Conservation (phyloP, 92 coral and sea anemone genomes). For the Porites lobata region DNA sequence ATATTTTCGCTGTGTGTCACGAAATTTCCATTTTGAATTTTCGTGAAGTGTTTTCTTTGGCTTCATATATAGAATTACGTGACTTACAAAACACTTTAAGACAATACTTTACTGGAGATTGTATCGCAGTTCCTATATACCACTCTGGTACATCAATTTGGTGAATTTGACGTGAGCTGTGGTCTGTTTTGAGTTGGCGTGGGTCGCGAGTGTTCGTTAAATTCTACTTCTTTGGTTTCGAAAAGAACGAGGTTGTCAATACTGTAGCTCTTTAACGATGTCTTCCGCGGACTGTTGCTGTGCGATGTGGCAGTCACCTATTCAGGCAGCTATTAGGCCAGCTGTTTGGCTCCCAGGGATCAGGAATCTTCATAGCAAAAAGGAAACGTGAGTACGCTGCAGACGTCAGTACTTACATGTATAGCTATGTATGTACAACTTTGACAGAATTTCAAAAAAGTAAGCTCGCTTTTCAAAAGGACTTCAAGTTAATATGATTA, state of each 20-base stretch:
- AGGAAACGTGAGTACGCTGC: conserved; percentile 80
- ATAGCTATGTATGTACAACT: too few relatives aligned
- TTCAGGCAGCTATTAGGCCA: conserved; percentile 90
- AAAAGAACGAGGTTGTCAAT: background rate
- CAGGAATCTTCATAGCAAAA: conserved; percentile 80
- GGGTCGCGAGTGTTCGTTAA: background rate
- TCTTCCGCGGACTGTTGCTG: conserved; percentile 95
- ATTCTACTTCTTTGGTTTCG: background rate
- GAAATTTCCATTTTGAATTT: conserved; percentile 1
- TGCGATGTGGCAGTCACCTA: conserved; percentile 95
- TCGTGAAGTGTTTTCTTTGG: background rate
- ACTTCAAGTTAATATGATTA: too few relatives aligned
- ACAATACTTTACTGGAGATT: background rate
- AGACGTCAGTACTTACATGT: too few relatives aligned
- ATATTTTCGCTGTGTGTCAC: conserved; percentile 13
- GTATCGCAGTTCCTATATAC: background rate
- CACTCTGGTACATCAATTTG: background rate
- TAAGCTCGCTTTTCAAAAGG: too few relatives aligned
- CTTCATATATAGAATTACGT: background rate
- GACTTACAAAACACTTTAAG: background rate
- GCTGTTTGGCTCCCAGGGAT: conserved; percentile 96
- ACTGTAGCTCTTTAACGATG: conserved; percentile 45
- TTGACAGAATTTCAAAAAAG: too few relatives aligned
- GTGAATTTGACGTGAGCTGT: background rate
- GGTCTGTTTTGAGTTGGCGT: background rate